Conservation (phyloP, 2,113 vertebrate species). For the Arvicanthis niloticus region DNA sequence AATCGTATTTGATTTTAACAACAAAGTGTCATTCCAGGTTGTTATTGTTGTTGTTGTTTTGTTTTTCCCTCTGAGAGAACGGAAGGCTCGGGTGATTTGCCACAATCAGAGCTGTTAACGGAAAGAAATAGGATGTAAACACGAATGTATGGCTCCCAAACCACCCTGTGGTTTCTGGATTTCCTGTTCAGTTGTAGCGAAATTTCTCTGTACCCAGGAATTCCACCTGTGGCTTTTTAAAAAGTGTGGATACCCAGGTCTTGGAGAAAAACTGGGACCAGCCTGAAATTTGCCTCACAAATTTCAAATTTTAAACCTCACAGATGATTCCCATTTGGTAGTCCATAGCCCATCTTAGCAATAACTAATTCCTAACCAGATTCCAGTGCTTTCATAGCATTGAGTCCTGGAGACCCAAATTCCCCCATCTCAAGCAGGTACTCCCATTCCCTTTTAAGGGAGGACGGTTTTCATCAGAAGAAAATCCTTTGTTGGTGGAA, state of each 20-base stretch:
- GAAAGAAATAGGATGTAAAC: background rate
- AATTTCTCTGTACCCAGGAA: background rate
- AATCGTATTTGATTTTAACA: background rate
- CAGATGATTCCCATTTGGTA: background rate
- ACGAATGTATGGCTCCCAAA: background rate
- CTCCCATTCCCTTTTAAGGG: background rate
- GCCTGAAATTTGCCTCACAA: background rate
- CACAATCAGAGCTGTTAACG: background rate
- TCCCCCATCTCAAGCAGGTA: background rate
- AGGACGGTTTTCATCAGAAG: background rate
- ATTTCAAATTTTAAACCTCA: no score
- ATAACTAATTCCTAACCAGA: background rate
- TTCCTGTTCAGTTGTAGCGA: background rate
- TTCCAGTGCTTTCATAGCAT: background rate
- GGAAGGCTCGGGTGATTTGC: background rate
- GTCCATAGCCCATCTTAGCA: background rate
- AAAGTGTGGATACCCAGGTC: background rate
- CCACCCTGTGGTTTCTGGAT: background rate
- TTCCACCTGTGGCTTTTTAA: background rate
- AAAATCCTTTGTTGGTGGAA: slow-evolving; percentile 8
- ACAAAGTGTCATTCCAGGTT: background rate
- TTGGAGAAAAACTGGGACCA: background rate
- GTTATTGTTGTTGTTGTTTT: background rate
- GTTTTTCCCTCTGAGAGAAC: background rate
- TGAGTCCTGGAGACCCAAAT: background rate